Evolutionary conservation across 2,113 vertebrate genomes (phyloP).

Genomic region (Litocranius walleri): DNA sequence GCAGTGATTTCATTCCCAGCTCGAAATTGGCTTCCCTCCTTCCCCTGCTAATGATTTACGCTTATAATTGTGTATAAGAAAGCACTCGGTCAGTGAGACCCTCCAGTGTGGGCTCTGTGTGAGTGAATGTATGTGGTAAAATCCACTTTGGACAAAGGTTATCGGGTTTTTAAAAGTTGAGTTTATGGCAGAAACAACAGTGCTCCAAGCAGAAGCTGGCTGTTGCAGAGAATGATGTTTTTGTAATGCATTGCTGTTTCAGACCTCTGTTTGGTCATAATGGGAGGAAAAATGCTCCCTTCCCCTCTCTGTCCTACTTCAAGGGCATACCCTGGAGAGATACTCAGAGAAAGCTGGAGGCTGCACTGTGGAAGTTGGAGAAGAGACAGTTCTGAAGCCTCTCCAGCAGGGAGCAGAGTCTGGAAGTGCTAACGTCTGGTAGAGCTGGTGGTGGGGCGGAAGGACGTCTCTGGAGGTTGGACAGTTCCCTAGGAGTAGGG

Average conservation of each 20-base stretch:
- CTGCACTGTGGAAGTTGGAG: not conserved
- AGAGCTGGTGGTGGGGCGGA: not conserved
- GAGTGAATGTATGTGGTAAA: not conserved
- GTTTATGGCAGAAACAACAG: not conserved
- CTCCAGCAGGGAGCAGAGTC: not conserved
- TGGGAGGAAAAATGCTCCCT: not conserved
- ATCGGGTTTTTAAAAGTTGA: not conserved
- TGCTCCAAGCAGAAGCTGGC: not conserved
- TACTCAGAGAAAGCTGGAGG: not conserved
- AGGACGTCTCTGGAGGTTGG: not conserved
- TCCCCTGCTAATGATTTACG: not conserved
- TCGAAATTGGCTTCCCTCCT: not conserved
- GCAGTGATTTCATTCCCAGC: slow-evolving; percentile 29
- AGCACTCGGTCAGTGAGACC: not conserved
- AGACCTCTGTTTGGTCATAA: slow-evolving; percentile 2
- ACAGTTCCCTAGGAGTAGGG: not conserved
- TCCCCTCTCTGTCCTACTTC: not conserved
- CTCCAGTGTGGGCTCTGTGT: not conserved
- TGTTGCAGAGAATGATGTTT: not conserved
- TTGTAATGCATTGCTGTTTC: not conserved
- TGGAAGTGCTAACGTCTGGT: not conserved
- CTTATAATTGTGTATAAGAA: not conserved
- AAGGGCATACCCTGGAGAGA: not conserved
- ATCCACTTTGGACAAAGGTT: not conserved
- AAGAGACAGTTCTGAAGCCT: not conserved